These are phyloP conservation scores for Desmodus rotundus DNA, from an alignment of 2,113 vertebrate species.

Conservation along the genomic window DNA sequence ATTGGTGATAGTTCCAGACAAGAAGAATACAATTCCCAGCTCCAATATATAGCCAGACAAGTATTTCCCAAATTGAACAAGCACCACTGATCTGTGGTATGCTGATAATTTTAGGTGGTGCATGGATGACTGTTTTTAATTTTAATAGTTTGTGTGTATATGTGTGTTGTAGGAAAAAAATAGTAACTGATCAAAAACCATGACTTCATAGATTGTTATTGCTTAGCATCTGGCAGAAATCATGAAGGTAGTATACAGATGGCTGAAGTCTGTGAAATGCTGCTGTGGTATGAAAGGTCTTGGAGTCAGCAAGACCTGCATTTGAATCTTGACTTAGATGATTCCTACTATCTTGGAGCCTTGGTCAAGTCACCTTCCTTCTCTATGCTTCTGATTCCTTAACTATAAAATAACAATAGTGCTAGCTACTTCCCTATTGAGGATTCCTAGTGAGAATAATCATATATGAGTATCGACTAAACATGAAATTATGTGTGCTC, in stretches of 20 bases:
- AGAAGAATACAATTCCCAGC: not conserved
- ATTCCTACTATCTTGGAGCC: not conserved
- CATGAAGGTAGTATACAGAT: not conserved
- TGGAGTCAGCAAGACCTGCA: not conserved
- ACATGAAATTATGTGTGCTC: not conserved
- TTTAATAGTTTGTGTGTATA: not conserved
- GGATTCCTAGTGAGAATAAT: not conserved
- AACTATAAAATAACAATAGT: not conserved
- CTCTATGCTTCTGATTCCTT: not conserved
- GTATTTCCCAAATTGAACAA: not conserved
- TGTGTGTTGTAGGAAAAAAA: not conserved
- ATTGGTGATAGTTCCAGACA: not conserved
- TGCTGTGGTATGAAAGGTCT: not conserved
- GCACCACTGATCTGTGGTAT: not conserved
- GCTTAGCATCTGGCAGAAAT: conserved; percentile 1
- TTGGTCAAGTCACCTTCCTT: not conserved
- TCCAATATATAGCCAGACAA: not conserved
- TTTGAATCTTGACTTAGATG: not conserved
- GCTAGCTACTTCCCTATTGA: not conserved
- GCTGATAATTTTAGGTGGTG: not conserved
- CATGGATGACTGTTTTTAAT: not conserved
- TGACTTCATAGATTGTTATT: not conserved
- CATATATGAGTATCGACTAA: not conserved
- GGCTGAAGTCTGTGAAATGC: not conserved
- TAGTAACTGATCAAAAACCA: not conserved